phyloP scores from a whole-genome alignment of 2,888 invertebrate genomes.

The Carterocephalus palaemon region DNA sequence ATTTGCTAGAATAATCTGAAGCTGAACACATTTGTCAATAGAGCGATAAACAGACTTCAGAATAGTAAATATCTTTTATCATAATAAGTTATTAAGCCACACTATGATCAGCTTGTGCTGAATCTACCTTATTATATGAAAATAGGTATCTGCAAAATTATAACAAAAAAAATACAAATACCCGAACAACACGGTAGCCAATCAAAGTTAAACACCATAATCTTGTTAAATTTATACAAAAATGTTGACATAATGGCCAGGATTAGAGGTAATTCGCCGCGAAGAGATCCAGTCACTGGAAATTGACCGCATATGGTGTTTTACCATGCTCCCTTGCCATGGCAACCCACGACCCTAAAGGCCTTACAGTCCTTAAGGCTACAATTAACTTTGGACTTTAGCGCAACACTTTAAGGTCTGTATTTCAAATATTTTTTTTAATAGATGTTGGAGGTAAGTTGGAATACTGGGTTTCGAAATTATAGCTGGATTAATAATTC shows the following conservation, averaged over 20 bases:
- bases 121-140: no score
- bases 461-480: slow-evolving; percentile 38
- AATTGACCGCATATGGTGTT: slow-evolving; percentile 71
- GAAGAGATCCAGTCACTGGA: slow-evolving; percentile 46
- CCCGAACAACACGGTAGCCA: slow-evolving; percentile 2
- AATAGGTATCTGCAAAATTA: no score
- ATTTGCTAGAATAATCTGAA: no score
- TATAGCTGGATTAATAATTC: slow-evolving; percentile 60
- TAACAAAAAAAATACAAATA: no score
- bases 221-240: slow-evolving; percentile 52
- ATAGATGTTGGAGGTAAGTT: not conserved
- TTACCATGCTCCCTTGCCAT: slow-evolving; percentile 32
- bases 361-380: slow-evolving; percentile 5
- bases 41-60: no score
- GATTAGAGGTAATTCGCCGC: slow-evolving; percentile 66
- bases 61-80: no score
- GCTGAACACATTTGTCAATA: no score
- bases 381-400: slow-evolving; percentile 12
- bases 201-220: slow-evolving; percentile 30
- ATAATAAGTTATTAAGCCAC: no score
- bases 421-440: slow-evolving; percentile 9
- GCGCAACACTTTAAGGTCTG: slow-evolving; percentile 4
- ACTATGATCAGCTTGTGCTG: no score
- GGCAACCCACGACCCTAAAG: slow-evolving; percentile 8
- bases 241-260: slow-evolving; percentile 61